Percentiles rank a stretch among this genome's conserved stretches.
Evolutionary conservation across 2,888 invertebrate genomes (phyloP).

Genomic region (Capitulum mitella): DNA sequence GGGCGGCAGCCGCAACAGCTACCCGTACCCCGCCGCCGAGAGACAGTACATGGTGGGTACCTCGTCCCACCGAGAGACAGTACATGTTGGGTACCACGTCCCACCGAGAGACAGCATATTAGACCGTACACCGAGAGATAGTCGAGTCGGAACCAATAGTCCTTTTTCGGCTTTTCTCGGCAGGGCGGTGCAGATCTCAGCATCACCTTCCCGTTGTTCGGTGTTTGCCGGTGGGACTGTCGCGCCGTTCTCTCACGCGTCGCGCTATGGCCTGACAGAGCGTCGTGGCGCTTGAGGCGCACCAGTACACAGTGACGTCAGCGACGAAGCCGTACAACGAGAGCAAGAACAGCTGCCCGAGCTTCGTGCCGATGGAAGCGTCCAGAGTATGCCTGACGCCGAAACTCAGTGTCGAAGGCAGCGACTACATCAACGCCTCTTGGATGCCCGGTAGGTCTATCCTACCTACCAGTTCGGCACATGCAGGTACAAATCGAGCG

Average conservation of each 20-base stretch:
- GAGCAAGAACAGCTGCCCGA: not conserved
- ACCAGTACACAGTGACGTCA: not conserved
- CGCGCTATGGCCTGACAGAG: not conserved
- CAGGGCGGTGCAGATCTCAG: too few species aligned
- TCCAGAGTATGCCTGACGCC: not conserved
- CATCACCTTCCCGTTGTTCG: too few species aligned
- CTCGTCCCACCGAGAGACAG: too few species aligned
- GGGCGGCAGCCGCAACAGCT: not conserved
- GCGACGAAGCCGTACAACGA: not conserved
- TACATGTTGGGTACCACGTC: too few species aligned
- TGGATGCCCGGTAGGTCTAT: not conserved
- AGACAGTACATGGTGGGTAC: not conserved
- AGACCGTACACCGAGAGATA: too few species aligned
- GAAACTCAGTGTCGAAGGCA: not conserved
- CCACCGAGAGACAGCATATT: too few species aligned
- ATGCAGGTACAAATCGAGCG: too few species aligned
- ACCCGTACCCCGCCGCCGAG: slow-evolving; percentile 6
- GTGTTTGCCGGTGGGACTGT: too few species aligned
- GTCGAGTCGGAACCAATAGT: too few species aligned
- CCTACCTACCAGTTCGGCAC: too few species aligned
- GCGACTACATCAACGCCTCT: slow-evolving; percentile 2
- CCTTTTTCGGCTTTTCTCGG: too few species aligned
- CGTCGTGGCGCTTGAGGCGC: slow-evolving; percentile 28
- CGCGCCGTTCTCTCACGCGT: not conserved
- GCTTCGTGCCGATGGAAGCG: not conserved